A percentile compares a stretch with the other conserved stretches of the same genome.
Conservation (phyloP, 2,888 invertebrate species). For the Trilocha varians region DNA sequence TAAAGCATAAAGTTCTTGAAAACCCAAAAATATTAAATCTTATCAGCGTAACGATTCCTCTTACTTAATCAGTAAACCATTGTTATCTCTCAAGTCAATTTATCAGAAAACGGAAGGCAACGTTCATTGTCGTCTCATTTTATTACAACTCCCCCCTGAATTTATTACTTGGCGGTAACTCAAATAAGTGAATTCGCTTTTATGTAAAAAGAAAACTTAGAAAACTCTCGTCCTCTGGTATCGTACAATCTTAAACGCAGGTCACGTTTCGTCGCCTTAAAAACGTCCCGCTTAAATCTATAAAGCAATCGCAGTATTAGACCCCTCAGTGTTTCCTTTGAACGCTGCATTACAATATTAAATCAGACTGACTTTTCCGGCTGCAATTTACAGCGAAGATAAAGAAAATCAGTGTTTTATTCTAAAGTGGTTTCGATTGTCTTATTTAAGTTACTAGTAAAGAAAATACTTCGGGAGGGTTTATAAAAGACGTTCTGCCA, state of each 20-base stretch:
- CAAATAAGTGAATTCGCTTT: slow-evolving; percentile 64
- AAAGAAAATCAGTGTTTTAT: no score
- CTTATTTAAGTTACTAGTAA: no score
- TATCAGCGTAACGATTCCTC: background rate
- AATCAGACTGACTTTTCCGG: no score
- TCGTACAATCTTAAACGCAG: slow-evolving; percentile 53
- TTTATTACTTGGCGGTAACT: slow-evolving; percentile 54
- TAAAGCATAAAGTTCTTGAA: background rate
- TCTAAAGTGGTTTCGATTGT: no score
- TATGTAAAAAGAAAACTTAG: slow-evolving; percentile 46
- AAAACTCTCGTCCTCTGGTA: slow-evolving; percentile 45
- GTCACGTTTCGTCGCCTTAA: slow-evolving; percentile 68
- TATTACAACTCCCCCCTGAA: slow-evolving; percentile 43
- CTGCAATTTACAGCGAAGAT: no score
- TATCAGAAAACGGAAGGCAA: slow-evolving; percentile 48
- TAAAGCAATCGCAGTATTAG: slow-evolving; percentile 64
- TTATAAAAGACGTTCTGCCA: no score
- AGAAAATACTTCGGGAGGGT: no score
- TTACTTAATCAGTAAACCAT: background rate
- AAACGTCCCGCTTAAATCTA: slow-evolving; percentile 67
- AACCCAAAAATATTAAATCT: no score
- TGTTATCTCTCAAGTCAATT: slow-evolving; percentile 23
- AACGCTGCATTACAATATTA: slow-evolving; percentile 55
- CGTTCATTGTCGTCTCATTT: slow-evolving; percentile 43
- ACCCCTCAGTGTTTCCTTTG: slow-evolving; percentile 54